phyloP scores from a whole-genome alignment of 2,113 vertebrate genomes.

The Murina feae region DNA sequence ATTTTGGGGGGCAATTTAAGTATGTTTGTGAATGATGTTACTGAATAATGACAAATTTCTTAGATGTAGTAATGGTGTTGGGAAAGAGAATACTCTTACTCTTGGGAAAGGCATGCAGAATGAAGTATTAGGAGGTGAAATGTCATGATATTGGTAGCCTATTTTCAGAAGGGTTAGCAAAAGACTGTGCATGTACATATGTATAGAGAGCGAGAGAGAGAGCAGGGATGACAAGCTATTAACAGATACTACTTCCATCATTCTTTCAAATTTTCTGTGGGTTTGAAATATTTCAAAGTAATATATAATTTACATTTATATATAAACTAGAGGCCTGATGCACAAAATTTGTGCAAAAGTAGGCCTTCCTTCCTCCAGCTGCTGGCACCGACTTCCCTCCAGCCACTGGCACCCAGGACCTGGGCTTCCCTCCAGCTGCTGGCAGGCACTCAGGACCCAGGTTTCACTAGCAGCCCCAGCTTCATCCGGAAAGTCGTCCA shows the following conservation, averaged over 20 bases:
- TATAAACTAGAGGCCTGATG: not conserved
- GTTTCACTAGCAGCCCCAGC: too few species aligned
- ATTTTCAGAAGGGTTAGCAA: not conserved
- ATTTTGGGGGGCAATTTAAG: not conserved
- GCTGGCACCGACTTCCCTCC: too few species aligned
- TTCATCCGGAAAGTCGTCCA: too few species aligned
- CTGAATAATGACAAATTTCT: not conserved
- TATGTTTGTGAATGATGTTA: not conserved
- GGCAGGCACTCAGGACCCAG: too few species aligned
- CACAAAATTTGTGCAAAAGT: too few species aligned
- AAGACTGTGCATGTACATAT: not conserved
- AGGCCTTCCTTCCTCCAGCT: too few species aligned
- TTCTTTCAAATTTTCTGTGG: not conserved
- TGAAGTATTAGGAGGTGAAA: not conserved
- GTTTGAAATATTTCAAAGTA: not conserved
- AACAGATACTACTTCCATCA: not conserved
- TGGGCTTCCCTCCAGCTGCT: too few species aligned
- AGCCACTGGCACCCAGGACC: too few species aligned
- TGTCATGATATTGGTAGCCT: not conserved
- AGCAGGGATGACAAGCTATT: not conserved
- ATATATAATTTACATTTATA: not conserved
- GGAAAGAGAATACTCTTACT: not conserved
- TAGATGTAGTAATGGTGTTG: not conserved
- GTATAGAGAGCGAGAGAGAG: not conserved
- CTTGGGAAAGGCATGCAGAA: not conserved